Evolutionary conservation across 1,140 invertebrate species (phyloP).

Genomic region (Micrasema longulum): DNA sequence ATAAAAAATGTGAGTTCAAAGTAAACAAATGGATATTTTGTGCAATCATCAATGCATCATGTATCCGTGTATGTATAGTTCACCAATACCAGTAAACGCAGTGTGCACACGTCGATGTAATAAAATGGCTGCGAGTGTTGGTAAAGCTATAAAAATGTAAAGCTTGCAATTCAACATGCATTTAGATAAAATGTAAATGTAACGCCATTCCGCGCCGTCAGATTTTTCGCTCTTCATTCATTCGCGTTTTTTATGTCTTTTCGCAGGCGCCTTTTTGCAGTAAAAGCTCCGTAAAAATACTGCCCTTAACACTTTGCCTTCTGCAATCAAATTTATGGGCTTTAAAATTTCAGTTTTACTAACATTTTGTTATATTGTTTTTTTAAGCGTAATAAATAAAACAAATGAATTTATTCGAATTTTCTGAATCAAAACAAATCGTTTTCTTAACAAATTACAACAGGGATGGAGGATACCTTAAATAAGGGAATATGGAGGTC

Average conservation of each 20-base stretch:
- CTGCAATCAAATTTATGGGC: not conserved
- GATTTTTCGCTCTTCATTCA: conserved; percentile 31
- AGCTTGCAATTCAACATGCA: not conserved
- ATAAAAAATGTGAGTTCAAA: no score
- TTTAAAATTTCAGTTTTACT: not conserved
- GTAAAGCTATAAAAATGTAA: not conserved
- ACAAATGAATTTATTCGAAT: not conserved
- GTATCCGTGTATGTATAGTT: no score
- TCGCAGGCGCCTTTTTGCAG: conserved; percentile 15
- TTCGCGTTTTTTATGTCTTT: conserved; percentile 15
- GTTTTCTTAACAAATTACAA: no score
- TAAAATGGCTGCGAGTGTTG: not conserved
- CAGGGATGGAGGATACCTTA: no score
- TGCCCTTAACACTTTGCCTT: not conserved
- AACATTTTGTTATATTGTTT: not conserved
- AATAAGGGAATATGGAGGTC: no score
- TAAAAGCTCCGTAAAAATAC: conserved; percentile 5
- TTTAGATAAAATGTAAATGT: conserved; percentile 10
- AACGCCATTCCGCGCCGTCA: conserved; percentile 18
- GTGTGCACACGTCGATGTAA: not conserved
- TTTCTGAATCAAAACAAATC: not conserved
- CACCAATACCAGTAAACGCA: not conserved
- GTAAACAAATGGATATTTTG: no score
- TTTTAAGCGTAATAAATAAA: not conserved
- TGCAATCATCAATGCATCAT: no score